A percentile compares a stretch with the other conserved stretches of the same genome.
phyloP scores from a whole-genome alignment of 1,140 invertebrate genomes.

The Drosophila athabasca region DNA sequence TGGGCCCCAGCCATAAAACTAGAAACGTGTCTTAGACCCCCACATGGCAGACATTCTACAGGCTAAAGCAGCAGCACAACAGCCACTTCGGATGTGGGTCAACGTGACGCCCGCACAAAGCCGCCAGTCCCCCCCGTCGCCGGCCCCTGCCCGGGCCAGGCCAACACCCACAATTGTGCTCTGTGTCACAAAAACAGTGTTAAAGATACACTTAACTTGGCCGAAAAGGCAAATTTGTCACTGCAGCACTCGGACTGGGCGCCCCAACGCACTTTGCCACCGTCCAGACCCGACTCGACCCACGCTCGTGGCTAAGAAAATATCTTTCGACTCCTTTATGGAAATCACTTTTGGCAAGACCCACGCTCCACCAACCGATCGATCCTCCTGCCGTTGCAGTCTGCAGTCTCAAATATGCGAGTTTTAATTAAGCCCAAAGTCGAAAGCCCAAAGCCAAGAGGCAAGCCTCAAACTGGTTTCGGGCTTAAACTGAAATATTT shows the following conservation, averaged over 20 bases:
- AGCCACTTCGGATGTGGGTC: conserved; percentile 68
- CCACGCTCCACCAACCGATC: conserved; percentile 10
- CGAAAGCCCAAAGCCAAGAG: not conserved
- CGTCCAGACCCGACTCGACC: conserved; percentile 36
- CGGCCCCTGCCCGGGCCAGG: not conserved
- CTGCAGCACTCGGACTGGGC: conserved; percentile 37
- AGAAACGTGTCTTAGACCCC: conserved; percentile 65
- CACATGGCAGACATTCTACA: conserved; percentile 58
- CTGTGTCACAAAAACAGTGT: conserved; percentile 22
- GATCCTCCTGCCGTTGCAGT: not conserved
- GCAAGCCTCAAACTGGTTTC: conserved; percentile 51
- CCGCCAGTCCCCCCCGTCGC: conserved; percentile 1
- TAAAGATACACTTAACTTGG: conserved; percentile 59
- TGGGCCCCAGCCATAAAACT: conserved; percentile 52
- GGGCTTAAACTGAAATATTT: conserved; percentile 48
- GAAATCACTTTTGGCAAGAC: conserved; percentile 55
- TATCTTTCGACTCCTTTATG: conserved; percentile 42
- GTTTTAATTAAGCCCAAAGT: conserved; percentile 62
- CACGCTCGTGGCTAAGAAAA: conserved; percentile 17
- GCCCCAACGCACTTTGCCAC: conserved; percentile 62
- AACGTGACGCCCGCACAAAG: conserved; percentile 71
- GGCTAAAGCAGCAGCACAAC: not conserved
- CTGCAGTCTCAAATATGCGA: conserved; percentile 20
- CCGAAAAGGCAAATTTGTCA: conserved; percentile 69
- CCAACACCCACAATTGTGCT: conserved; percentile 54